These are phyloP conservation scores for Myotis findleyi DNA, from an alignment of 2,797 vertebrate genomes.

Conservation along the genomic window DNA sequence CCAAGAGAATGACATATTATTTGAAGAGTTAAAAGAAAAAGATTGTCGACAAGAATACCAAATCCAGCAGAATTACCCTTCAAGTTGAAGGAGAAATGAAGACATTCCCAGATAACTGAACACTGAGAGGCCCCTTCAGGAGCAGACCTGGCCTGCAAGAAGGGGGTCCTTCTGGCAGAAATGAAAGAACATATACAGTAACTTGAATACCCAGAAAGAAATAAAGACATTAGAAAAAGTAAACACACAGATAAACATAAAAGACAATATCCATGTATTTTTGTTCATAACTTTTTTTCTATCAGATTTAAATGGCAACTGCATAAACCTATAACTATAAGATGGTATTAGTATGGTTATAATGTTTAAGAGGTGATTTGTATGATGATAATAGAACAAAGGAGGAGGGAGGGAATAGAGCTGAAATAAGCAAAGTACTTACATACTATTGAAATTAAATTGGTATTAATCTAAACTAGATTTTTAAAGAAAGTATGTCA, in stretches of 20 bases:
- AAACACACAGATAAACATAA: not conserved
- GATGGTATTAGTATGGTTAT: not conserved
- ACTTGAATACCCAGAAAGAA: not conserved
- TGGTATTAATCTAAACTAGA: not conserved
- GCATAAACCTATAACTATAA: not conserved
- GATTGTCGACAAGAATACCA: not conserved
- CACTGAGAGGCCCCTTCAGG: not conserved
- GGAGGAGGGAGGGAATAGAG: not conserved
- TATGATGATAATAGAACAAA: not conserved
- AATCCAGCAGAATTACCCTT: not conserved
- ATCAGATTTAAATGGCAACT: constrained; percentile 13
- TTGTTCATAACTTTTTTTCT: not conserved
- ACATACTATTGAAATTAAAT: not conserved
- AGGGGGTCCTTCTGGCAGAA: not conserved
- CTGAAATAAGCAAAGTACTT: not conserved
- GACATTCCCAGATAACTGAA: not conserved
- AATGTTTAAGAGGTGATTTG: not conserved
- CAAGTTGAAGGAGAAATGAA: not conserved
- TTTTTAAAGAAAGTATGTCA: not conserved
- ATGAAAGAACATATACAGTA: not conserved
- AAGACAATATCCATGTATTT: not conserved
- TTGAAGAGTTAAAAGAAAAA: not conserved
- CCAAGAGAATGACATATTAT: not conserved
- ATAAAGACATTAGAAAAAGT: not conserved
- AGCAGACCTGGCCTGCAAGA: not conserved